Evolutionary conservation across 2,797 vertebrate species (phyloP).

Genomic region (Megalops cyprinoides): DNA sequence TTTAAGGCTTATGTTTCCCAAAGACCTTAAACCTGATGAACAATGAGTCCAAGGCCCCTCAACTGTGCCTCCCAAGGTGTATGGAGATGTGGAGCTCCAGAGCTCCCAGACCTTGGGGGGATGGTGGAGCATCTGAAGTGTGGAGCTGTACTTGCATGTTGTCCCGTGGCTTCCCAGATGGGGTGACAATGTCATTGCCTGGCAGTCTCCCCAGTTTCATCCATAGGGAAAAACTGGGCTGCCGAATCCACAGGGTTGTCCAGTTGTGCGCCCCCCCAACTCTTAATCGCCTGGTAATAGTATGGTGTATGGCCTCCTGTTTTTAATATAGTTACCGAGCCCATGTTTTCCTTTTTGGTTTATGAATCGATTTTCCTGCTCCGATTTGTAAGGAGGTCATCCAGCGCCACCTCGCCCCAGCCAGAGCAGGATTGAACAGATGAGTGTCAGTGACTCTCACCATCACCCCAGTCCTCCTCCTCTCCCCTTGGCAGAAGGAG

Average conservation of each 20-base stretch:
- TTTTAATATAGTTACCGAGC: constrained; percentile 12
- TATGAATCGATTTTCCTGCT: neutral
- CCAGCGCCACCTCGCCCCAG: neutral
- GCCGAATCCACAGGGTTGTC: neutral
- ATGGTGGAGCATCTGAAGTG: no score
- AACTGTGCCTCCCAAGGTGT: constrained; percentile 31
- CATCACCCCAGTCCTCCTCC: neutral
- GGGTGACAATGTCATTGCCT: neutral
- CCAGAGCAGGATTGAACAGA: constrained; percentile 5
- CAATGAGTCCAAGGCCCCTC: constrained; percentile 33
- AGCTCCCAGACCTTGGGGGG: neutral
- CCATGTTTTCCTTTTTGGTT: constrained; percentile 9
- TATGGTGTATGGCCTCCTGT: constrained; percentile 13
- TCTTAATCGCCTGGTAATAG: neutral
- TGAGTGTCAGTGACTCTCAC: neutral
- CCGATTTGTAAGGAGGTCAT: neutral
- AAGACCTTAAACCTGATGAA: constrained; percentile 23
- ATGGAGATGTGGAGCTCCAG: constrained; percentile 30
- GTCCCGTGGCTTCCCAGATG: neutral
- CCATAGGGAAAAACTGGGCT: neutral
- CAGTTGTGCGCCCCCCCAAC: neutral
- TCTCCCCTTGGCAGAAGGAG: neutral
- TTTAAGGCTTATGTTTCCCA: constrained; percentile 35
- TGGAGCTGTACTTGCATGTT: neutral
- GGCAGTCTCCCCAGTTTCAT: neutral